Conservation (phyloP, 2,797 vertebrate genomes). For the Poecilia gillii region DNA sequence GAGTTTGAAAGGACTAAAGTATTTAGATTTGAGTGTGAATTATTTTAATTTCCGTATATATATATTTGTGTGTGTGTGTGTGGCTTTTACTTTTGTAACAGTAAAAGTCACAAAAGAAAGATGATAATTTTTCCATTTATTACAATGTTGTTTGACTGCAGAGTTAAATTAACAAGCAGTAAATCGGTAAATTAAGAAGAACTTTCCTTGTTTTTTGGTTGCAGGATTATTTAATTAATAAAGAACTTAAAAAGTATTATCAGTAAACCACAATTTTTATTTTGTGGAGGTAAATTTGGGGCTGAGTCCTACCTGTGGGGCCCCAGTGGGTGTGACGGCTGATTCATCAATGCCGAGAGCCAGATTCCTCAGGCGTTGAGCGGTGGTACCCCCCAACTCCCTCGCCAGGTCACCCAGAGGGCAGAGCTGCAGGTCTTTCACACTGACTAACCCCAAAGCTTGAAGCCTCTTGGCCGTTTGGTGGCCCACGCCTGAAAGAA, state of each 20-base stretch:
- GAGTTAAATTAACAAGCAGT: no score
- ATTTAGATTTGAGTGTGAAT: background rate
- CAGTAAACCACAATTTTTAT: background rate
- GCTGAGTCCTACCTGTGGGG: conserved; percentile 84
- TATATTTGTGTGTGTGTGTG: no score
- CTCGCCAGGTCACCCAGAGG: conserved; percentile 77
- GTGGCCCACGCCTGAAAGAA: conserved; percentile 85
- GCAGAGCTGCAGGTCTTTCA: conserved; percentile 83
- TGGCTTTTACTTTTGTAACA: no score
- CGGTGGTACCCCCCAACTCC: conserved; percentile 81
- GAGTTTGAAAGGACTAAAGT: background rate
- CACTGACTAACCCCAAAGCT: conserved; percentile 78
- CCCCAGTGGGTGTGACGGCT: conserved; percentile 83
- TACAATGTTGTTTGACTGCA: background rate
- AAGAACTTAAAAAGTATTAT: background rate
- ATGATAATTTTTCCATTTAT: background rate
- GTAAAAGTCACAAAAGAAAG: background rate
- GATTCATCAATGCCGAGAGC: conserved; percentile 85
- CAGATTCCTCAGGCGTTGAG: conserved; percentile 86
- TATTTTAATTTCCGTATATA: background rate
- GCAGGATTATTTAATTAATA: background rate
- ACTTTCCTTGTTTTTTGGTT: background rate
- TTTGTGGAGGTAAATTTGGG: background rate
- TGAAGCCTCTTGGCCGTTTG: conserved; percentile 85
- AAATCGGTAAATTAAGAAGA: background rate